Conservation (phyloP, 2,113 vertebrate genomes). For the Erpornis zantholeuca region DNA sequence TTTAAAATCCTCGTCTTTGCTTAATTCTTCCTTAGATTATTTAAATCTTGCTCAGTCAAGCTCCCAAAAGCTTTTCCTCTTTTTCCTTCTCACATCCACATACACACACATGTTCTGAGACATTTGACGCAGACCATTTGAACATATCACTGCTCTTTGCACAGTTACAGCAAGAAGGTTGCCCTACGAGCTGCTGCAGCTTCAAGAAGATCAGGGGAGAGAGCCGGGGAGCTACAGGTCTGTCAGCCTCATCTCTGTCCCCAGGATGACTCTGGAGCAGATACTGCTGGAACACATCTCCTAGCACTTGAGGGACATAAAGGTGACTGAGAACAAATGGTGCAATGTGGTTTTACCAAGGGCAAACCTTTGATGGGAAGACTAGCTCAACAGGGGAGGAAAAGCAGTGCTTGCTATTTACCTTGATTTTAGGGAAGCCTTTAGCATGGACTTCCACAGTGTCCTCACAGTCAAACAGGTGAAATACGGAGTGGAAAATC, state of each 20-base stretch:
- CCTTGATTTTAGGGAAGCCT: background rate
- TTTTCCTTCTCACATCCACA: background rate
- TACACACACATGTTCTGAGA: accelerated
- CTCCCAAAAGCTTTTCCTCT: background rate
- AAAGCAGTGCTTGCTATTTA: background rate
- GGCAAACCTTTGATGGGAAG: background rate
- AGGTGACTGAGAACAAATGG: background rate
- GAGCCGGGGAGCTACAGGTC: background rate
- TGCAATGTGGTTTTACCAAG: background rate
- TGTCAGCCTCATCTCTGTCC: background rate
- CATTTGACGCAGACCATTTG: background rate
- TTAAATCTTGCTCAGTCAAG: background rate
- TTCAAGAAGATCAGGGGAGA: background rate
- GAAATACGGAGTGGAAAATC: background rate
- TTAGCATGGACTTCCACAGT: background rate
- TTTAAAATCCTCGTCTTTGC: background rate
- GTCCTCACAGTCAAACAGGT: background rate
- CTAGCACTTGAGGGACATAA: background rate
- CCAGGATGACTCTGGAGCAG: background rate
- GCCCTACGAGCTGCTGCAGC: background rate
- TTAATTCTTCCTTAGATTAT: background rate
- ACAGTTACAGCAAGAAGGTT: background rate
- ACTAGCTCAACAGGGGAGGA: background rate
- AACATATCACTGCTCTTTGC: background rate
- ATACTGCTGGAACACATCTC: background rate